Conservation (phyloP, 2,888 invertebrate genomes). For the Zhuqinia jingwanae region DNA sequence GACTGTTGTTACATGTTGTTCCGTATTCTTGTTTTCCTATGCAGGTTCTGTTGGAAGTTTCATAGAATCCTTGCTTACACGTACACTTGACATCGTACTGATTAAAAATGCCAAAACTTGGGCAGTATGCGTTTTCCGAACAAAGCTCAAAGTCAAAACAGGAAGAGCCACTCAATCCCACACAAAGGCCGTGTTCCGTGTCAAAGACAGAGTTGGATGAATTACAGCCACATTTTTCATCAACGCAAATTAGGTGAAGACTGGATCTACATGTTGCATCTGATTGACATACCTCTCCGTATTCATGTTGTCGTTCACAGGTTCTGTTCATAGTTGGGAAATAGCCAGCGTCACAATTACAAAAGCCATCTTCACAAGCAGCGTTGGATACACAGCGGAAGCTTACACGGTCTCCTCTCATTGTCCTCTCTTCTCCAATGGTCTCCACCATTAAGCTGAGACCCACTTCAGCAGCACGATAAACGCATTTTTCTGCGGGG, state of each 20-base stretch:
- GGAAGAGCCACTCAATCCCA: constrained; percentile 33
- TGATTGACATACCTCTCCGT: constrained; percentile 29
- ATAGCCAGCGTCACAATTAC: constrained; percentile 49
- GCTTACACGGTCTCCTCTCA: constrained; percentile 43
- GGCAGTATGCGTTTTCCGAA: constrained; percentile 41
- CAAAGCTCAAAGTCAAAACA: constrained; percentile 59
- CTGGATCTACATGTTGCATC: constrained; percentile 36
- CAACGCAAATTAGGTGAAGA: constrained; percentile 51
- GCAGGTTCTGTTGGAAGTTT: constrained; percentile 32
- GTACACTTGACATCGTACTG: constrained; percentile 54
- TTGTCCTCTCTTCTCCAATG: constrained; percentile 31
- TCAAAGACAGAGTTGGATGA: constrained; percentile 40
- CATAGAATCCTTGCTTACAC: constrained; percentile 49
- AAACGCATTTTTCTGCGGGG: constrained; percentile 59
- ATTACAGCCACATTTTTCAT: constrained; percentile 46
- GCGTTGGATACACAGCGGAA: constrained; percentile 50
- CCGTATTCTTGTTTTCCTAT: constrained; percentile 3
- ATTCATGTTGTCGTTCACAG: constrained; percentile 40
- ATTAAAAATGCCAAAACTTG: constrained; percentile 61
- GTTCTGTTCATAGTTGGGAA: constrained; percentile 46
- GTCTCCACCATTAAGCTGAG: constrained; percentile 9
- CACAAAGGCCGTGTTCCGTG: constrained; percentile 42
- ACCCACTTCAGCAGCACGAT: constrained; percentile 19
- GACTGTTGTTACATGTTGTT: background rate
- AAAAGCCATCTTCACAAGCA: constrained; percentile 53